Evolutionary conservation across 2,113 vertebrate genomes (phyloP), one percentile per base, ranked within the genome.

Genomic region (Poecile atricapillus): DNA sequence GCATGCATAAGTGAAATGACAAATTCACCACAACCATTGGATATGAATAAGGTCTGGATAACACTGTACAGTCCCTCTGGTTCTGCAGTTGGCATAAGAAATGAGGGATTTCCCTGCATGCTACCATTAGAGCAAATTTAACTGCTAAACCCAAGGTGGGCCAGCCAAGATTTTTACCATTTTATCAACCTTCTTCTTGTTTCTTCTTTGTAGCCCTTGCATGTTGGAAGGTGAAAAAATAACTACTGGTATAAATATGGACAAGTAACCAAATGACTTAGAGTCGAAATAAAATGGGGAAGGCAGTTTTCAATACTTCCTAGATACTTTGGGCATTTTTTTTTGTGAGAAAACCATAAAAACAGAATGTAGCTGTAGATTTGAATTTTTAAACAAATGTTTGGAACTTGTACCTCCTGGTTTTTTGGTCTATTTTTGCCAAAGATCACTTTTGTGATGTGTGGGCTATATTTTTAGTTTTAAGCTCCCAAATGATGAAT

Each of bases 1-100:
- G 68, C 80, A 94, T 90, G 83, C 87, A 86, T 92, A 92, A 93
- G 86, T 90, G 62, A 93, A 93, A 93, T 0, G 0, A 89, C 76
- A 94, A 94, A 92, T 92, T 82, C 52, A 87, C 60, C 80, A 67
- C 39, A 83, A 75, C 56, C 64, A 64, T 2, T 59, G 52, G 28
- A 31, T 88, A 35, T 55, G 85, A 95, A 78, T 87, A 84, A 78
- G 77, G 64, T 59, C 87, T 84, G 35, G 39, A 84, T 87, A 94
- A 84, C 3, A 2, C 52, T 82, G 14, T 31, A 43, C 58, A 64
- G 35, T 87, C 35, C 30, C 31, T 78, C 59, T 86, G 35, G 52
- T 85, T 70, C 43, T 74, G 37, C 86, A 87, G 53, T 1, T 81
- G 76, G 73, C 39, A 58, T 75, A 71, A 74, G 58, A 80, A 79